phyloP scores from a whole-genome alignment of 2,113 vertebrate species.

The Zosterops pallidus region DNA sequence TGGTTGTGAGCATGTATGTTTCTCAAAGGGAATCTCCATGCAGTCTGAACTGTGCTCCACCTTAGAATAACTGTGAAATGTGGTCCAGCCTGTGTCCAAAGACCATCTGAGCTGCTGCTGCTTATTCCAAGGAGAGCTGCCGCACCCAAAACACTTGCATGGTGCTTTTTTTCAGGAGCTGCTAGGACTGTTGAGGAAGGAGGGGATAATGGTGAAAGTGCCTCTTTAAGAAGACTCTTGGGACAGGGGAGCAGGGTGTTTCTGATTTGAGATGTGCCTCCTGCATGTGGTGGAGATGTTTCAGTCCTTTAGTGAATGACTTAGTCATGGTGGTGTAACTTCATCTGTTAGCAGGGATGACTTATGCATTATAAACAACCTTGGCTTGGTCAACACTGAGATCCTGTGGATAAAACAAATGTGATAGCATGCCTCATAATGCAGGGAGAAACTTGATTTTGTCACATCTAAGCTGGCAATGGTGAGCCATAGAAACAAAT shows the following conservation, averaged over 20 bases:
- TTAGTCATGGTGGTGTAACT: not conserved
- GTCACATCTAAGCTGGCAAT: not conserved
- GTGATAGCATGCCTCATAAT: not conserved
- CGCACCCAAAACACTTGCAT: not conserved
- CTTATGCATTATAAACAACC: not conserved
- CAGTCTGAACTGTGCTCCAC: not conserved
- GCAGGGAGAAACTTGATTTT: not conserved
- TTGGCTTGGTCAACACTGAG: not conserved
- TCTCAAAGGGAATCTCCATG: not conserved
- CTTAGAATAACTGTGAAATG: not conserved
- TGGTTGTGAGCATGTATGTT: not conserved
- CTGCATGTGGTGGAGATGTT: not conserved
- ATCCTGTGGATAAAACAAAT: not conserved
- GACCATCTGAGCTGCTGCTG: not conserved
- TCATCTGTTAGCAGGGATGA: not conserved
- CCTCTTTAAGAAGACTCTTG: not conserved
- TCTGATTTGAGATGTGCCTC: not conserved
- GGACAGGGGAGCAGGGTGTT: not conserved
- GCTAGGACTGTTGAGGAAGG: not conserved
- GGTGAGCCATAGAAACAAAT: not conserved
- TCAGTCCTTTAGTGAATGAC: not conserved
- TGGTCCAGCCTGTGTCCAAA: not conserved
- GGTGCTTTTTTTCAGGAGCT: not conserved
- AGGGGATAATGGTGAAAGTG: not conserved
- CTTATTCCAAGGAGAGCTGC: not conserved